A percentile compares a stretch with the other conserved stretches of the same genome.
These are phyloP conservation scores for Glyptemys insculpta DNA, from an alignment of 2,797 vertebrate species.

Conservation along the genomic window DNA sequence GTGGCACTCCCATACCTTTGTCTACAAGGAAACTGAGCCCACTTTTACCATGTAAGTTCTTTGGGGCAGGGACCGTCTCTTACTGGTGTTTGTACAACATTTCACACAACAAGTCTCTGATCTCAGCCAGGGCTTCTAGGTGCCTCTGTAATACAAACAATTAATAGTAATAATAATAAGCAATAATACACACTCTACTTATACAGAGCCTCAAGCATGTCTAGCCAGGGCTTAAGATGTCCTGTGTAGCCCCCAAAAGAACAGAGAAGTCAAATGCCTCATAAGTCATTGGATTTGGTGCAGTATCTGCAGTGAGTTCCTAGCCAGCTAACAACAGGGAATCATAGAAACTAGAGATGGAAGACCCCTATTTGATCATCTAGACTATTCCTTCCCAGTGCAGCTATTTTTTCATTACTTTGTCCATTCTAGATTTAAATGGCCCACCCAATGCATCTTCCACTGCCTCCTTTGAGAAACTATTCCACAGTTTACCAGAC, in stretches of 20 bases:
- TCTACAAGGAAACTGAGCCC: not conserved
- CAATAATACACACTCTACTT: not conserved
- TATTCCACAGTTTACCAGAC: not conserved
- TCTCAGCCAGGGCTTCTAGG: too few relatives aligned
- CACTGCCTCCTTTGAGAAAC: not conserved
- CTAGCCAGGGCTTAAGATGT: not conserved
- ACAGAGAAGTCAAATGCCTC: constrained; percentile 36
- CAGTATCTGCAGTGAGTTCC: constrained; percentile 44
- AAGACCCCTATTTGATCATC: constrained; percentile 53
- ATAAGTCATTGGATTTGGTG: not conserved
- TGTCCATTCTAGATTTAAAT: constrained; percentile 48
- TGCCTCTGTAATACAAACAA: not conserved
- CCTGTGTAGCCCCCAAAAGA: not conserved
- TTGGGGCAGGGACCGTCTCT: not conserved
- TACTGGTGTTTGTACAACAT: not conserved
- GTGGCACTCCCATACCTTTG: not conserved
- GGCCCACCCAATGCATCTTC: not conserved
- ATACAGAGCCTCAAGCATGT: not conserved
- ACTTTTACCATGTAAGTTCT: not conserved
- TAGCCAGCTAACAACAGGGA: constrained; percentile 56
- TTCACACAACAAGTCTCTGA: not conserved
- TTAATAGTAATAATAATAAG: not conserved
- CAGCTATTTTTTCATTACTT: constrained; percentile 48
- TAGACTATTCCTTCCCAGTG: constrained; percentile 61
- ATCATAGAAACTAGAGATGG: not conserved